Evolutionary conservation across 2,797 vertebrate species (phyloP).

Genomic region (Tadarida brasiliensis): DNA sequence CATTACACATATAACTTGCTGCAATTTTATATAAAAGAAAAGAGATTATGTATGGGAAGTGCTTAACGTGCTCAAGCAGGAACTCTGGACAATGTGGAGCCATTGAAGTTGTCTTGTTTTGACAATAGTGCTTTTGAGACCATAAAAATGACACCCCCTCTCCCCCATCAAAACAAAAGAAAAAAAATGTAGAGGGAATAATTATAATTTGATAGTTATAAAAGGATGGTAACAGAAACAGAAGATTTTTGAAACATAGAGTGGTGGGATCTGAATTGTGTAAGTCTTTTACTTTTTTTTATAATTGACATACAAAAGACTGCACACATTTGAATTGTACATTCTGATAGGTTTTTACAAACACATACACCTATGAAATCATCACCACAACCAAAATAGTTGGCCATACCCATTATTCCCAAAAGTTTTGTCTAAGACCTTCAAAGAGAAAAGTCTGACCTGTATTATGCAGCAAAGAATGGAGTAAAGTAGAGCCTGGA

Average conservation of each 20-base stretch:
- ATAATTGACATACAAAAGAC: background rate
- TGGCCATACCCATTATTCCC: background rate
- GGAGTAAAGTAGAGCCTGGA: background rate
- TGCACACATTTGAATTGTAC: background rate
- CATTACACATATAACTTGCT: background rate
- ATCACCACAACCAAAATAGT: constrained; percentile 5
- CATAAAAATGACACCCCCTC: background rate
- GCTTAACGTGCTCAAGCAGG: background rate
- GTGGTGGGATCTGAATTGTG: background rate
- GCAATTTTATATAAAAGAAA: background rate
- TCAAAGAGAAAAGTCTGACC: constrained; percentile 18
- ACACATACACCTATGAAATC: background rate
- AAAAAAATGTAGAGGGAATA: background rate
- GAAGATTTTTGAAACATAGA: background rate
- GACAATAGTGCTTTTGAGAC: background rate
- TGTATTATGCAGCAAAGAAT: background rate
- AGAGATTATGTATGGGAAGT: background rate
- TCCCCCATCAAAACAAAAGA: background rate
- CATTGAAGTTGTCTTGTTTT: background rate
- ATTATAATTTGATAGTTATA: constrained; percentile 4
- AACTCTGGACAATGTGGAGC: background rate
- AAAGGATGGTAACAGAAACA: background rate
- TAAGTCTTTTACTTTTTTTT: constrained; percentile 36
- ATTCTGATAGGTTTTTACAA: background rate
- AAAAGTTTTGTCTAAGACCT: constrained; percentile 12